Evolutionary conservation across 2,888 invertebrate genomes (phyloP).

Genomic region (Chrysolina haemoptera): DNA sequence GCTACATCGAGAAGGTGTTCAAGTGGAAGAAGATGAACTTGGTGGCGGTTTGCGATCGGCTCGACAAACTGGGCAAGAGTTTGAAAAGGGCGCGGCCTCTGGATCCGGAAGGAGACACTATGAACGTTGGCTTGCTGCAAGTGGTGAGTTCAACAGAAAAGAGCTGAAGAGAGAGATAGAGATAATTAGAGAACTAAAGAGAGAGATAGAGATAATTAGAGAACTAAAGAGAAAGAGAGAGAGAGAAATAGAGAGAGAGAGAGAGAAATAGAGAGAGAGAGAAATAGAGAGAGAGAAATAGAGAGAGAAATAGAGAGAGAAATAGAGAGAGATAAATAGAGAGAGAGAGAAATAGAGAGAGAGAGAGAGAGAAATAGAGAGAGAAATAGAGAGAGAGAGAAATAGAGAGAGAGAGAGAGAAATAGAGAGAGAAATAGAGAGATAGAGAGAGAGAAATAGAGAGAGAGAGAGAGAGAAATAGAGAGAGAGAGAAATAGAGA

Average conservation of each 20-base stretch:
- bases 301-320: background rate
- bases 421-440: constrained; percentile 3
- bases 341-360: too few species aligned
- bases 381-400: too few species aligned
- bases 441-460: background rate
- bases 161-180: background rate
- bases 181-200: background rate
- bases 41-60: constrained; percentile 54
- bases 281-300: background rate
- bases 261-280: background rate
- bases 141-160: constrained; percentile 57
- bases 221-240: background rate
- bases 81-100: constrained; percentile 46
- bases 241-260: background rate
- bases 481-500: too few species aligned
- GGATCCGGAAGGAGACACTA: constrained; percentile 44
- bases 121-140: constrained; percentile 62
- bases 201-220: background rate
- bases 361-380: too few species aligned
- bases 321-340: too few species aligned
- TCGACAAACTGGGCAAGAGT: constrained; percentile 57
- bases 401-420: background rate
- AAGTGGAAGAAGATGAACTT: constrained; percentile 57
- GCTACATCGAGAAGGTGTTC: constrained; percentile 59
- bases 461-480: background rate